Base-by-base conservation (phyloP, 2,113 vertebrate species). In the Limnothrissa miodon region DNA sequence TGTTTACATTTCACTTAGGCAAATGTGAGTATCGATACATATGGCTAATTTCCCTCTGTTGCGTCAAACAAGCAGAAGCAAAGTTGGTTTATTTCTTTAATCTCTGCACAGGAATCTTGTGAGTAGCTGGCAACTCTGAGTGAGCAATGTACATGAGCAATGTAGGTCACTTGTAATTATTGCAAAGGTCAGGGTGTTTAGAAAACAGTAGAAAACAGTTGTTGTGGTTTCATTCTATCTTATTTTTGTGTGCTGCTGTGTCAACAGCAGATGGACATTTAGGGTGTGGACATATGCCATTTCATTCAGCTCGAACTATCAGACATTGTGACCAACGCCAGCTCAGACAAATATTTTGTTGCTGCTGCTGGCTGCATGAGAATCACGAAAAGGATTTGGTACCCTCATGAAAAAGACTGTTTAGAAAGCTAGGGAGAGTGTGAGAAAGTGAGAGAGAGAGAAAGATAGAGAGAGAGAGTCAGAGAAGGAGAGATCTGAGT, bases 191-290 rank as follows among this genome's bases (percentile, higher is more conserved):
- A 66, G 59, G 33, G 59, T 66, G 7, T 33, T 33, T 33, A 66
- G 25, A 33, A 23, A 56, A 19, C 59, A 13, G 25, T 33, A 66
- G 25, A 33, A 23, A 56, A 19, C 59, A 13, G 25, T 66, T 13
- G 5, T 74, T 74, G 19, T 36, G 66, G 66, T 36, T 74, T 74
- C 66, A 74, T 74, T 5, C 25, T 17, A 4, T 74, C 25, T 29
- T 74, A 74, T 74, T 62, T 62, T 29, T 62, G 13, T 74, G 2
- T 29, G 5, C 11, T 39, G 29, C 33, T 74, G 5, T 66, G n/a
- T 36, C 29, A 15, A 70, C 62, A 74, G 66, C 66, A 74, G 29
- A 74, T 74, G 66, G 66, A 17, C 29, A 74, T 74, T 70, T 74
- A 36, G 66, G 66, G 36, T 74, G 1, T 74, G 66, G 66, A 36